Conservation (phyloP, 2,888 invertebrate species). For the Drymonia ruficornis region DNA sequence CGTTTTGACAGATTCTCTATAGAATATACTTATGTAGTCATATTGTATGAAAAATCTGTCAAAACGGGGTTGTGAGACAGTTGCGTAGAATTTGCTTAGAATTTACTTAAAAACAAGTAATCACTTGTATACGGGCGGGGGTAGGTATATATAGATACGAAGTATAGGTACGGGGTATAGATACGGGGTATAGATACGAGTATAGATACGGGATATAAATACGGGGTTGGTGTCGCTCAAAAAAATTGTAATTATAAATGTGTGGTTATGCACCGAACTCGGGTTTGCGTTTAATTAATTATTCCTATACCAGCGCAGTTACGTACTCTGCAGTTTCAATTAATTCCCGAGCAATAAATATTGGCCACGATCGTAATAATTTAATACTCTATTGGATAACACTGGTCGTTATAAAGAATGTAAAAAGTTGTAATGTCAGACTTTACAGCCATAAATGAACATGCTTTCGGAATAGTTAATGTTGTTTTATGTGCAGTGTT, state of each 20-base stretch:
- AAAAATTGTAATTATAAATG: conserved; percentile 32
- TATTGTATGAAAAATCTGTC: too few species aligned
- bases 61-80: too few species aligned
- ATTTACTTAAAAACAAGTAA: too few species aligned
- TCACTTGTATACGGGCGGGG: too few species aligned
- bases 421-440: conserved; percentile 48
- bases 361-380: conserved; percentile 53
- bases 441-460: conserved; percentile 42
- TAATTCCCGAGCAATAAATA: conserved; percentile 59
- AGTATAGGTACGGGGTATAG: too few species aligned
- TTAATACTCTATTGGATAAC: conserved; percentile 53
- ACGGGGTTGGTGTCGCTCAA: background rate
- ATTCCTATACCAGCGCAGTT: conserved; percentile 44
- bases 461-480: conserved; percentile 44
- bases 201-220: too few species aligned
- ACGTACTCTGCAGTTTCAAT: conserved; percentile 53
- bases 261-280: conserved; percentile 22
- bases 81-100: too few species aligned
- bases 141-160: too few species aligned
- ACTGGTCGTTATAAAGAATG: conserved; percentile 35
- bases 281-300: conserved; percentile 46
- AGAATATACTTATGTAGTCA: too few species aligned
- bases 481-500: conserved; percentile 24
- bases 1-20: too few species aligned
- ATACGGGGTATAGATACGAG: too few species aligned